phyloP scores from a whole-genome alignment of 2,797 vertebrate species.

The Scarus forsteni region DNA sequence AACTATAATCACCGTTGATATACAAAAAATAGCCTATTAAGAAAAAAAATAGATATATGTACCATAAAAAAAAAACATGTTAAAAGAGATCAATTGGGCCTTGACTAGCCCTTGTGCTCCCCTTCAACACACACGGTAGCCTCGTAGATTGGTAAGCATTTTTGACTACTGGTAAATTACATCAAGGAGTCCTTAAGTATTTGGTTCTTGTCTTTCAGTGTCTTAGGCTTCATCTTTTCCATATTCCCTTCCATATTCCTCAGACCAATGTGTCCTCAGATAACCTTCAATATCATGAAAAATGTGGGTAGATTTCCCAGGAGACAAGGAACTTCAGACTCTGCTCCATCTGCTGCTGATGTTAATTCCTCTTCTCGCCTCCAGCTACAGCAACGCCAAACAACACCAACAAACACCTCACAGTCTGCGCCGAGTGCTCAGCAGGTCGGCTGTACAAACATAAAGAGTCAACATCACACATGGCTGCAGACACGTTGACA shows the following conservation, averaged over 20 bases:
- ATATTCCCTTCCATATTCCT: background rate
- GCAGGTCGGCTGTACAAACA: background rate
- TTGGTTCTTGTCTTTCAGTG: background rate
- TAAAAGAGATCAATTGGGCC: too few relatives aligned
- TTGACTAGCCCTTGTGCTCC: too few relatives aligned
- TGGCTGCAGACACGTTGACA: constrained; percentile 1
- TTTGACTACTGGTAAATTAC: too few relatives aligned
- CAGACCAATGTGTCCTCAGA: background rate
- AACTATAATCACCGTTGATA: too few relatives aligned
- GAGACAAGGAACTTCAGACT: background rate
- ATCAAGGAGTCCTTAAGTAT: too few relatives aligned
- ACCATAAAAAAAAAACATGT: too few relatives aligned
- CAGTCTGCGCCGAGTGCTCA: background rate
- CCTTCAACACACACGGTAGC: too few relatives aligned
- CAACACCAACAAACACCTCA: background rate
- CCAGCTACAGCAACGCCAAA: constrained; percentile 1
- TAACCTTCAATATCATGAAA: background rate
- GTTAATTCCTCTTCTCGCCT: constrained; percentile 6
- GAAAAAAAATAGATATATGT: too few relatives aligned
- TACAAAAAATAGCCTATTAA: too few relatives aligned
- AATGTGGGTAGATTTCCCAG: background rate
- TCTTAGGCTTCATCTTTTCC: background rate
- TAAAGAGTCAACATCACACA: constrained; percentile 21
- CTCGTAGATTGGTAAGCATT: too few relatives aligned
- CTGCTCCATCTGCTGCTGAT: background rate